phyloP scores from a whole-genome alignment of 2,797 vertebrate genomes.

The Phalanger gymnotis region DNA sequence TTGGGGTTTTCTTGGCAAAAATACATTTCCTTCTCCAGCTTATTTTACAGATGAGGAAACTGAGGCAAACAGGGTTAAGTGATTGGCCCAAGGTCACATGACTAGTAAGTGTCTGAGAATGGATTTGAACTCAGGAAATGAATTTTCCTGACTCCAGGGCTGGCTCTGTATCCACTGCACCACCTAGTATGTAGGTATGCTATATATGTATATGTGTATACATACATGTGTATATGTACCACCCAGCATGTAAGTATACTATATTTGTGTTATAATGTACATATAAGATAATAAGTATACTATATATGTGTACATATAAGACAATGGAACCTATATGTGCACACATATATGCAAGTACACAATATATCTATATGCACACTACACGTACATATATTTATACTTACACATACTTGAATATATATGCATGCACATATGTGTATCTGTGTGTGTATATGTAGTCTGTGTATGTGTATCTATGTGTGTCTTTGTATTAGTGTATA shows the following conservation, averaged over 20 bases:
- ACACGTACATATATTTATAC: no score
- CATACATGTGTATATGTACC: no score
- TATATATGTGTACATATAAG: no score
- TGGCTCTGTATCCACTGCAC: background rate
- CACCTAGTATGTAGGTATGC: background rate
- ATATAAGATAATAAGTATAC: no score
- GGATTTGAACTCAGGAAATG: background rate
- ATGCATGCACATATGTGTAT: background rate
- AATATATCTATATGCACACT: background rate
- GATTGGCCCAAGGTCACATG: background rate
- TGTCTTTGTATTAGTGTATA: background rate
- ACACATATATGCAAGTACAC: background rate
- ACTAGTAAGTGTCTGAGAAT: background rate
- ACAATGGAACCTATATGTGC: background rate
- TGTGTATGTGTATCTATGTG: background rate
- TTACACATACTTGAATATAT: background rate
- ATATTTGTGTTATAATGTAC: no score
- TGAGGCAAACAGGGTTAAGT: background rate
- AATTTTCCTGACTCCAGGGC: background rate
- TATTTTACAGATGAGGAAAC: background rate
- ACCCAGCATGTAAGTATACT: no score
- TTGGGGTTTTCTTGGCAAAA: background rate
- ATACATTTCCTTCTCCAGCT: background rate
- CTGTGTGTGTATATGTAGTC: background rate
- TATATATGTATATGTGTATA: no score